A percentile compares a stretch with the other conserved stretches of the same genome.
Conservation (phyloP, 2,113 vertebrate species). For the Tiliqua scincoides region DNA sequence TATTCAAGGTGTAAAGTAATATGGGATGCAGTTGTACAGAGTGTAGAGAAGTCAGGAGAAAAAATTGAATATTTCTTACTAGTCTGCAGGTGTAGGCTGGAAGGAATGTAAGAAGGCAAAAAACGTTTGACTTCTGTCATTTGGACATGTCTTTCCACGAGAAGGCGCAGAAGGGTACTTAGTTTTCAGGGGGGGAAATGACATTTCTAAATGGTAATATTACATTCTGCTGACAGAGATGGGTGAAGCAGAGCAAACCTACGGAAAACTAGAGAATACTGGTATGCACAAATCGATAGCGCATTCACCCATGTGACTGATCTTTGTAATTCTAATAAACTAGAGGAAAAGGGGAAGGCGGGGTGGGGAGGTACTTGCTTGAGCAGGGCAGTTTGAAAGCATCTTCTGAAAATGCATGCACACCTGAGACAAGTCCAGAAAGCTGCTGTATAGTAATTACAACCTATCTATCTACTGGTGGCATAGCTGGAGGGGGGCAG, state of each 20-base stretch:
- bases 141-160: background rate
- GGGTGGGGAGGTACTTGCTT: background rate
- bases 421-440: conserved; percentile 3
- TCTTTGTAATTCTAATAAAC: conserved; percentile 54
- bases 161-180: background rate
- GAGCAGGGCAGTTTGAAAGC: conserved; percentile 27
- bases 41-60: no score
- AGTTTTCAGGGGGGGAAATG: conserved; percentile 48
- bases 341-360: background rate
- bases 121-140: background rate
- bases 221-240: conserved; percentile 51
- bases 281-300: conserved; percentile 55
- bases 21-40: no score
- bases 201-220: conserved; percentile 52
- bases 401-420: conserved; percentile 33
- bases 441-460: background rate
- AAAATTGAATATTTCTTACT: no score
- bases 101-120: background rate
- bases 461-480: background rate
- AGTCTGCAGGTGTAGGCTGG: background rate
- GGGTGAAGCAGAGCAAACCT: conserved; percentile 49
- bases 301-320: conserved; percentile 39
- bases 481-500: no score
- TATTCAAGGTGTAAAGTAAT: no score
- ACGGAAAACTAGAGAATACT: conserved; percentile 42